phyloP scores from a whole-genome alignment of 2,888 invertebrate genomes.

The Amiota communis region DNA sequence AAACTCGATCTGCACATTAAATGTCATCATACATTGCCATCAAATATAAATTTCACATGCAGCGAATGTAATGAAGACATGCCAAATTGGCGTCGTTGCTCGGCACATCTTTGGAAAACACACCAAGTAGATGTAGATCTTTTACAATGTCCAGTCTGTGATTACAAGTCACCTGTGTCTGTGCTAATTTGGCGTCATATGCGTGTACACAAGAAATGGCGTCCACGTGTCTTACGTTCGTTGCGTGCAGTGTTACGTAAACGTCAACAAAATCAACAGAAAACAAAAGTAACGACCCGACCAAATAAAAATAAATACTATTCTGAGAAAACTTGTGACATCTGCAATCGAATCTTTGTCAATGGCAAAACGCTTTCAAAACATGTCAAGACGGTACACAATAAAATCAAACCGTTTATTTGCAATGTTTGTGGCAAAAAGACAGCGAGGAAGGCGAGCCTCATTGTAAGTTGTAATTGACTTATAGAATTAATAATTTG shows the following conservation, averaged over 20 bases:
- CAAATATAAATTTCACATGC: constrained; percentile 73
- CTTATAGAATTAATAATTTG: constrained; percentile 13
- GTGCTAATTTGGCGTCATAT: constrained; percentile 79
- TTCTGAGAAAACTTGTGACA: constrained; percentile 79
- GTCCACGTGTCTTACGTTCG: constrained; percentile 63
- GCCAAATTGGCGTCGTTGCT: constrained; percentile 79
- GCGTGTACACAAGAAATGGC: constrained; percentile 76
- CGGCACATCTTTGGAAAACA: constrained; percentile 80
- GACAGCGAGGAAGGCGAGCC: constrained; percentile 81
- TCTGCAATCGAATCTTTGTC: constrained; percentile 80
- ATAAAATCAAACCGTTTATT: constrained; percentile 81
- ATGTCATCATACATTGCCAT: constrained; percentile 73
- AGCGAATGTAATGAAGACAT: constrained; percentile 75
- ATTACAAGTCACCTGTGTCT: constrained; percentile 75
- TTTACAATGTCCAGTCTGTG: constrained; percentile 76
- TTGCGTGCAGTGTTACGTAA: constrained; percentile 58
- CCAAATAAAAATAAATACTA: constrained; percentile 74
- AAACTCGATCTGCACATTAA: constrained; percentile 74
- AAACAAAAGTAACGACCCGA: constrained; percentile 40
- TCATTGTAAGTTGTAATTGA: constrained; percentile 73
- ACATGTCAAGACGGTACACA: constrained; percentile 82
- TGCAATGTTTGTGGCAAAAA: constrained; percentile 84
- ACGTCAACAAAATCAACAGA: constrained; percentile 40
- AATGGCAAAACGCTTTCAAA: constrained; percentile 80
- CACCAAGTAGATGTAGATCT: constrained; percentile 79